phyloP scores from a whole-genome alignment of 2,797 vertebrate species.

The Percopsis omiscomaycus region DNA sequence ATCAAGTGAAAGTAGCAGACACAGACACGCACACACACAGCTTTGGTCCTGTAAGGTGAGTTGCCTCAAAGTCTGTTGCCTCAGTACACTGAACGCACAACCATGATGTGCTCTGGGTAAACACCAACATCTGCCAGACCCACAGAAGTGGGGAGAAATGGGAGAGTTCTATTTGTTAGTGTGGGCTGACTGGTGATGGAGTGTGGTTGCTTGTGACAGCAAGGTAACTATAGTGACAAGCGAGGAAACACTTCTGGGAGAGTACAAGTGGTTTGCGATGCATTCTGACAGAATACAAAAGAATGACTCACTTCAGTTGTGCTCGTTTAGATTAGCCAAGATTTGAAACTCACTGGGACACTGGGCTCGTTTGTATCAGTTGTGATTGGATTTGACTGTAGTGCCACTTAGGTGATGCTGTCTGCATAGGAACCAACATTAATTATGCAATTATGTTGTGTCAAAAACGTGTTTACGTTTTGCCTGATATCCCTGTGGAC shows the following conservation, averaged over 20 bases:
- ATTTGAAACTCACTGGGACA: slow-evolving; percentile 8
- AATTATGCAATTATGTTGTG: slow-evolving; percentile 10
- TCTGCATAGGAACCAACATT: slow-evolving; percentile 18
- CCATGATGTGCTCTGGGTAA: not conserved
- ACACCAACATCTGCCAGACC: slow-evolving; percentile 14
- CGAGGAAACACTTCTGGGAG: not conserved
- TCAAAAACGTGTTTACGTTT: slow-evolving; percentile 16
- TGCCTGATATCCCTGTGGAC: slow-evolving; percentile 31
- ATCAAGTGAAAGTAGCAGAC: not conserved
- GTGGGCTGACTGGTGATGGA: not conserved
- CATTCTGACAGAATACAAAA: not conserved
- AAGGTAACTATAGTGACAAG: not conserved
- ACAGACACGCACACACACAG: slow-evolving; percentile 1
- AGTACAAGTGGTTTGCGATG: too few relatives aligned
- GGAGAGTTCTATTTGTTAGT: slow-evolving; percentile 1
- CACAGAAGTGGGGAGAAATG: slow-evolving; percentile 4
- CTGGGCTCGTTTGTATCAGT: slow-evolving; percentile 10
- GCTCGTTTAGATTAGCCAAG: slow-evolving; percentile 3
- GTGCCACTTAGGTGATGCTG: not conserved
- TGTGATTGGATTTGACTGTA: slow-evolving; percentile 40
- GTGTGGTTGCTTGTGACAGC: not conserved
- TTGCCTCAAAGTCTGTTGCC: slow-evolving; percentile 4
- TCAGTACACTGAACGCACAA: not conserved
- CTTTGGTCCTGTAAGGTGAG: not conserved
- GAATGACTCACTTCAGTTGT: slow-evolving; percentile 20